phyloP scores from a whole-genome alignment of 2,797 vertebrate genomes.

The Etheostoma nigrum region DNA sequence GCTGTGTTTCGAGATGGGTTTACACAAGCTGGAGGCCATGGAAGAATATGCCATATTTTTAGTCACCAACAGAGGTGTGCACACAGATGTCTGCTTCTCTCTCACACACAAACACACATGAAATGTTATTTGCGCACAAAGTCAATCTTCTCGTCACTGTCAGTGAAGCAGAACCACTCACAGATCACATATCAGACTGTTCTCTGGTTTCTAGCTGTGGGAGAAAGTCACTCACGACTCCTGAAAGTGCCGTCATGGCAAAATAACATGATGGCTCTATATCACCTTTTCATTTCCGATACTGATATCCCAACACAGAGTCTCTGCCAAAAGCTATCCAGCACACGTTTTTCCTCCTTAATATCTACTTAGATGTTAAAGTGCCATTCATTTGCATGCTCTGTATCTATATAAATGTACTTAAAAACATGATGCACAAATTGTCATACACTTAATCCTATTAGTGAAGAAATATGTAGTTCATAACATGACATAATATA shows the following conservation, averaged over 20 bases:
- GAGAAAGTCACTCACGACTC: slow-evolving; percentile 44
- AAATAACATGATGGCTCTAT: slow-evolving; percentile 11
- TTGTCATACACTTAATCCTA: not conserved
- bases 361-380: not conserved
- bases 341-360: not conserved
- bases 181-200: slow-evolving; percentile 36
- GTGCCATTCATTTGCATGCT: not conserved
- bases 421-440: not conserved
- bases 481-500: not conserved
- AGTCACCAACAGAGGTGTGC: slow-evolving; percentile 88
- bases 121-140: slow-evolving; percentile 8
- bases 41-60: slow-evolving; percentile 94
- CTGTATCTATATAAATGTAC: not conserved
- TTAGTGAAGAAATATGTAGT: not conserved
- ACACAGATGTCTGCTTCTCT: not conserved
- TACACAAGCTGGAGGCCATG: slow-evolving; percentile 89
- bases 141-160: slow-evolving; percentile 3
- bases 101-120: slow-evolving; percentile 13
- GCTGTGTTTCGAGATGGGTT: slow-evolving; percentile 94
- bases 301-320: not conserved
- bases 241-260: not conserved
- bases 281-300: slow-evolving; percentile 28
- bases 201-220: slow-evolving; percentile 47
- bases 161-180: slow-evolving; percentile 41
- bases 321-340: not conserved